A percentile compares a stretch with the other conserved stretches of the same genome.
phyloP scores from a whole-genome alignment of 2,113 vertebrate species.

The Notechis scutatus region DNA sequence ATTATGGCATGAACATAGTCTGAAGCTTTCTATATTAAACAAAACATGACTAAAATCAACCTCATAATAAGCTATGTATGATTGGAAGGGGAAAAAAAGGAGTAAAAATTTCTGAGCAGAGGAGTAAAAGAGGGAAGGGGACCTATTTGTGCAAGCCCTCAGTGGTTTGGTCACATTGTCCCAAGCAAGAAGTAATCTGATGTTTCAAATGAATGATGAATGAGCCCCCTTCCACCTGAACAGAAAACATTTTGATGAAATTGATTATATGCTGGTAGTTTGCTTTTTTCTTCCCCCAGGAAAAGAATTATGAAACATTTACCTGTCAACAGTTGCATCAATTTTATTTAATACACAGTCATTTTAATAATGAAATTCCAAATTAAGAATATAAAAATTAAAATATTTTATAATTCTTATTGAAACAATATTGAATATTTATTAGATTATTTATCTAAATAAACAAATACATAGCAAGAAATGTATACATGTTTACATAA shows the following conservation, averaged over 20 bases:
- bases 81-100: background rate
- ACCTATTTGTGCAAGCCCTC: background rate
- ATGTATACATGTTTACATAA: background rate
- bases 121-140: background rate
- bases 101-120: background rate
- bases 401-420: background rate
- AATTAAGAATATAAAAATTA: background rate
- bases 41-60: background rate
- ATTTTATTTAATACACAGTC: slow-evolving; percentile 26
- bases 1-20: background rate
- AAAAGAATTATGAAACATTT: slow-evolving; percentile 5
- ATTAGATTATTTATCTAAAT: slow-evolving; percentile 27
- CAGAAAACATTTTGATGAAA: background rate
- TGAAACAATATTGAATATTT: background rate
- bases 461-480: background rate
- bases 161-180: background rate
- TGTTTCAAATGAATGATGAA: background rate
- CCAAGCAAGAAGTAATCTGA: background rate
- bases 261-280: background rate
- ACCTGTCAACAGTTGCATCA: background rate
- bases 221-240: background rate
- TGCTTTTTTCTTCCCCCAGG: background rate
- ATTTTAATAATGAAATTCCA: background rate
- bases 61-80: background rate
- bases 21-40: background rate